Conservation (phyloP, 1,140 invertebrate genomes). For the Calliopsis andreniformis region DNA sequence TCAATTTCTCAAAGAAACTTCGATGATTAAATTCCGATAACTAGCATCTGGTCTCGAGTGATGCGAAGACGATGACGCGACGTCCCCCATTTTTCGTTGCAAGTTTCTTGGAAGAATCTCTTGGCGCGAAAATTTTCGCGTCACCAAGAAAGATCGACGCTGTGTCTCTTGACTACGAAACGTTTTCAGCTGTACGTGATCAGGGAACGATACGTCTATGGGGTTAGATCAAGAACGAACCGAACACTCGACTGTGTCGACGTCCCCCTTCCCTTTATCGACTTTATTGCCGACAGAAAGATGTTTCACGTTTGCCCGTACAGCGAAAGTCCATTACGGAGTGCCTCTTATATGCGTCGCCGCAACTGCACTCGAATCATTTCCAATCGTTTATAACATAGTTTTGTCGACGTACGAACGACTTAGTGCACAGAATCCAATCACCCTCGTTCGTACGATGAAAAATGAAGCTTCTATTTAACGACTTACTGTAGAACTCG, state of each 20-base stretch:
- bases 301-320: conserved; percentile 52
- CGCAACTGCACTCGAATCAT: conserved; percentile 31
- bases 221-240: conserved; percentile 38
- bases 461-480: not conserved
- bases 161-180: conserved; percentile 18
- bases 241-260: conserved; percentile 30
- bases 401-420: not conserved
- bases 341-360: conserved; percentile 36
- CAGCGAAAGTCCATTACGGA: conserved; percentile 65
- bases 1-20: not conserved
- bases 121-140: too few species aligned
- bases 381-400: conserved; percentile 25
- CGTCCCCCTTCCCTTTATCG: conserved; percentile 48
- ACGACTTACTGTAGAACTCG: not conserved
- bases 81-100: conserved; percentile 10
- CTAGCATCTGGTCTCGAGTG: conserved; percentile 26
- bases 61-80: not conserved
- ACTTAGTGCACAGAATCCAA: not conserved
- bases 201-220: conserved; percentile 58
- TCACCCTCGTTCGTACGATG: not conserved
- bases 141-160: conserved; percentile 4
- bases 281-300: conserved; percentile 62
- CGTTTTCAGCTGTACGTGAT: conserved; percentile 60
- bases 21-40: conserved; percentile 21
- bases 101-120: conserved; percentile 32